Evolutionary conservation across 1,140 invertebrate species (phyloP), one percentile per base, ranked within the genome.

Genomic region (Drosophila sproati): DNA sequence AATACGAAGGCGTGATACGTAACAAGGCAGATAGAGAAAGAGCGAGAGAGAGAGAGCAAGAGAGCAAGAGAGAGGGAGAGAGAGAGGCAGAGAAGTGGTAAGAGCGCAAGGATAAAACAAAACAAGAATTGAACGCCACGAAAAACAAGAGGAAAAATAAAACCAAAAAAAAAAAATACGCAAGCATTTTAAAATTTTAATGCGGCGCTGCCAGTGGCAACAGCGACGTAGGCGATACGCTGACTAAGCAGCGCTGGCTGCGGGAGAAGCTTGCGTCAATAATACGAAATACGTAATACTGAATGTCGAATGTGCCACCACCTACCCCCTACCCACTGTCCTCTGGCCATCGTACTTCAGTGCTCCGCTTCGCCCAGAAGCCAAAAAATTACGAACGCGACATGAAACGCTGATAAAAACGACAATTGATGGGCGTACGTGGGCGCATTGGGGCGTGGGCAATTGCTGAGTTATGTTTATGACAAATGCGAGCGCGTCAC

Each of bases 381-480:
- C 55, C 63, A 89, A 76, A 78, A 77, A 86, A 88, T 77, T 73
- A 77, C 69, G 68, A 73, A 80, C 77, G 80, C 83, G 83, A 83
- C 80, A 80, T 83, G 80, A 69, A 78, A 73, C 85, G 80, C 77
- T 89, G 85, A 88, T 88, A 88, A 88, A 88, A 88, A 88, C 70
- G 85, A 89, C 85, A 88, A 88, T 88, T 88, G 85, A 89, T 88
- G 85, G 83, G 85, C 80, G 85, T 89, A 83, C 83, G 83, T 88
- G 80, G 80, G 85, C 83, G 82, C 73, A 79, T 77, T 71, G 78
- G 76, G 70, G 80, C 80, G 73, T 80, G 80, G 83, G 85, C 77
- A 88, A 88, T 89, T 88, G 83, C 85, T 80, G 80, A 88, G 83
- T 88, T 88, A 89, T 88, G 85, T 81, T 87, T 88, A 88, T 88